Percentiles rank a stretch among this genome's conserved stretches.
Evolutionary conservation across 2,797 vertebrate species (phyloP).

Genomic region (Chanos chanos): DNA sequence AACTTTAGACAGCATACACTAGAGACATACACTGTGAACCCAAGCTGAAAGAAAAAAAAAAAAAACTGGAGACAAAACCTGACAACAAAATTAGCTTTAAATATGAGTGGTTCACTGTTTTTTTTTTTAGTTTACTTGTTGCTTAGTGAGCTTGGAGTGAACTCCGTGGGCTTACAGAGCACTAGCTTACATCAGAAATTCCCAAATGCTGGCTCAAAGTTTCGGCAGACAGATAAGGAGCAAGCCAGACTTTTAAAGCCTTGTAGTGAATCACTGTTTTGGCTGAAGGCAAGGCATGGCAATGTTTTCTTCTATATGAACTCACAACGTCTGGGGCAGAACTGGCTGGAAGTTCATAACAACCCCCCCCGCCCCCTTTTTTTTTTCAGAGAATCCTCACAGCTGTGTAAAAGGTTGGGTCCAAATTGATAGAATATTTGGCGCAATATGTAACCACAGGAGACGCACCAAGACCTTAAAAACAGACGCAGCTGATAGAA

Average conservation of each 20-base stretch:
- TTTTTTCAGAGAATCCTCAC: constrained; percentile 32
- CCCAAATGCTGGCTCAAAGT: background rate
- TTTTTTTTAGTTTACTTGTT: too few species aligned
- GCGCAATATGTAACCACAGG: constrained; percentile 1
- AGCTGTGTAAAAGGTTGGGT: background rate
- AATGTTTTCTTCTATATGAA: constrained; percentile 7
- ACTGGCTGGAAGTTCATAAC: constrained; percentile 17
- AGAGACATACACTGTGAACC: too few species aligned
- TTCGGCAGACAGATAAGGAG: constrained; percentile 23
- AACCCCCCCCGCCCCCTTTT: background rate
- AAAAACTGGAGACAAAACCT: too few species aligned
- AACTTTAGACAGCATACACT: too few species aligned
- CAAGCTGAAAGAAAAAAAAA: too few species aligned
- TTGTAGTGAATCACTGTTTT: constrained; percentile 41
- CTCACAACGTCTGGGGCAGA: constrained; percentile 13
- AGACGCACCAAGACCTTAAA: background rate
- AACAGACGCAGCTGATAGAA: constrained; percentile 1
- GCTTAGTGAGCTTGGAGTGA: too few species aligned
- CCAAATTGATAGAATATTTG: background rate
- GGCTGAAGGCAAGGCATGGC: constrained; percentile 6
- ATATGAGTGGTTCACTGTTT: too few species aligned
- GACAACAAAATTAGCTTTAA: too few species aligned
- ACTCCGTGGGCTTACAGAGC: background rate
- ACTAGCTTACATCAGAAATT: background rate
- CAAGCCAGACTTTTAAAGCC: constrained; percentile 15